These are phyloP conservation scores for Agapetus fuscipes DNA, from an alignment of 2,888 invertebrate genomes.

Conservation along the genomic window DNA sequence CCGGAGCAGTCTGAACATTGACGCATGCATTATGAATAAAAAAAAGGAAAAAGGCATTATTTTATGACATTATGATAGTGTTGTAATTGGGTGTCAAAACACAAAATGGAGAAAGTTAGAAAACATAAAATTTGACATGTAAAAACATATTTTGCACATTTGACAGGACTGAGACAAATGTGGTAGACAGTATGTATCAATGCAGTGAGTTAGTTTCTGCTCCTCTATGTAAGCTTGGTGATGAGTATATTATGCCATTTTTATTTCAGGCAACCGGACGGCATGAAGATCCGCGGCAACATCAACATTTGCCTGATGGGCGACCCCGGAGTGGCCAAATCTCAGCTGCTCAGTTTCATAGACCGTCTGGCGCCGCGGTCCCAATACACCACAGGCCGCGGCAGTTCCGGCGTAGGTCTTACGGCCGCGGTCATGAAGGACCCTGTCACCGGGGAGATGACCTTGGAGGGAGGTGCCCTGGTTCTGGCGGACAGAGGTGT, in stretches of 20 bases:
- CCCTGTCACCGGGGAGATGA: conserved; percentile 95
- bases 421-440: conserved; percentile 99
- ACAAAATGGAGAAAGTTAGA: too few species aligned
- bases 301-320: conserved; percentile 99
- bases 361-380: conserved; percentile 86
- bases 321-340: conserved; percentile 99
- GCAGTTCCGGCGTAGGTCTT: conserved; percentile 96
- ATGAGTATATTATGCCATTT: too few species aligned
- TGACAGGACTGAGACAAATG: too few species aligned
- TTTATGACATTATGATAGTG: too few species aligned
- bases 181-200: too few species aligned
- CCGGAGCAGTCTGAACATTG: too few species aligned
- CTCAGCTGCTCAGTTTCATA: conserved; percentile 91
- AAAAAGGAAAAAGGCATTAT: not conserved
- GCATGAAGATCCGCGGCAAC: conserved; percentile 95
- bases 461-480: conserved; percentile 91
- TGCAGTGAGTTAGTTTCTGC: too few species aligned
- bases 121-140: too few species aligned
- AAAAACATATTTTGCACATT: too few species aligned
- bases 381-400: conserved; percentile 90
- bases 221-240: too few species aligned
- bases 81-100: too few species aligned
- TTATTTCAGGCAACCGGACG: conserved; percentile 64
- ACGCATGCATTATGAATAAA: not conserved
- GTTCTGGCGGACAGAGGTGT: conserved; percentile 95